Base-by-base conservation (phyloP, 2,888 invertebrate species). In the Bimastos eiseni region DNA sequence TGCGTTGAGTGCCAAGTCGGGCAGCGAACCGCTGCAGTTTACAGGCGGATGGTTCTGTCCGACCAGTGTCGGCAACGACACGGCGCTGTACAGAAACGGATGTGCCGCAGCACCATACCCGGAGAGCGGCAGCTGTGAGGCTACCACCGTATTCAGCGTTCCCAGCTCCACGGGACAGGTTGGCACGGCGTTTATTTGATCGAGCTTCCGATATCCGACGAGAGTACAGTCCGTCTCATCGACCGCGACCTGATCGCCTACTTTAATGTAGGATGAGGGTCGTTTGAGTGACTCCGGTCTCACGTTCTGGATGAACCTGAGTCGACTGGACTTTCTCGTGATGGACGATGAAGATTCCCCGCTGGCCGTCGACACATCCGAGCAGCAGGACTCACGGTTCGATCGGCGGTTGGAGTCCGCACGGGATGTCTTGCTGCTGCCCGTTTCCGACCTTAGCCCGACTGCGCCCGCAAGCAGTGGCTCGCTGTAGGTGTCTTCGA, bases 401-500 rank as follows among this genome's bases (percentile, higher is more conserved):
- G 86, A 86, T 37, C 86, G 34, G 36, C 37, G 86, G 37, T 34
- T 86, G 36, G 11, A 0, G 5, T 34, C 86, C 0, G 24, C n/a
- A 24, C 86, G 34, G 13, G 86, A 86, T 17, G 83, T 37, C 83
- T 90, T 90, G 5, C 91, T 91, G 21, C 91, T 91, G 21, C 91
- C 90, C 1, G 92, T 37, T 19, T 89, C 70, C 6, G 91, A 91
- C n/a, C 88, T 86, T 13, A 84, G 89, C 30, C 92, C 91, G 89
- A 86, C 86, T 19, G 90, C 55, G n/a, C 90, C 91, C 36, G 90
- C 89, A 21, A 83, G 86, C 21, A 83, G 34, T n/a, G 91, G 49
- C 21, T 92, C 92, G 44, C 93, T 93, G 92, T 94, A 95, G 84
- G 94, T 93, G 95, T 98, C 98, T 96, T 98, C 98, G 95, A 98